Percentiles rank a stretch among this genome's conserved stretches.
These are phyloP conservation scores for Anas platyrhynchos DNA, from an alignment of 2,113 vertebrate genomes.

Conservation along the genomic window DNA sequence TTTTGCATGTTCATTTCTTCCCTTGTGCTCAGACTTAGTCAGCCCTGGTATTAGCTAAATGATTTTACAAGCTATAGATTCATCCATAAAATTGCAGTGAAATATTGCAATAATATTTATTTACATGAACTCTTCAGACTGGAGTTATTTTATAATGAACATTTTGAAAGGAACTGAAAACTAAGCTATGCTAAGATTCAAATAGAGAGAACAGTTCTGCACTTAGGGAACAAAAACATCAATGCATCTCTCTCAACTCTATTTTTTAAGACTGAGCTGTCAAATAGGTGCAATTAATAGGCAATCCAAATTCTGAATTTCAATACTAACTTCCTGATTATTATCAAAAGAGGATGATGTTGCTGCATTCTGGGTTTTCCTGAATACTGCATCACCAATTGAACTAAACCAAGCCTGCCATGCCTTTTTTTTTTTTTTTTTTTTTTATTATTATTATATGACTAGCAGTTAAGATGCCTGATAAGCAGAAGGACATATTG, in stretches of 20 bases:
- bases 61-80: neutral
- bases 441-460: neutral
- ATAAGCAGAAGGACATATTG: neutral
- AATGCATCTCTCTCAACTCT: neutral
- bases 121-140: neutral
- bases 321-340: neutral
- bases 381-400: neutral
- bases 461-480: neutral
- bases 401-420: neutral
- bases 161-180: neutral
- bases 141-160: neutral
- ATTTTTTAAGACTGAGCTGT: neutral
- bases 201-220: neutral
- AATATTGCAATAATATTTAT: neutral
- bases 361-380: neutral
- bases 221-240: neutral
- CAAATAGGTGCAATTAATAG: neutral
- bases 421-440: neutral
- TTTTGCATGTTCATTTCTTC: neutral
- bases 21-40: neutral
- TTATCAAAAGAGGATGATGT: neutral
- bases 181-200: neutral
- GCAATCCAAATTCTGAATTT: neutral
- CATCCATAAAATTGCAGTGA: neutral
- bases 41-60: neutral